Percentiles rank a stretch among this genome's conserved stretches.
Conservation (phyloP, 1,140 invertebrate species). For the Holotrichia oblita region DNA sequence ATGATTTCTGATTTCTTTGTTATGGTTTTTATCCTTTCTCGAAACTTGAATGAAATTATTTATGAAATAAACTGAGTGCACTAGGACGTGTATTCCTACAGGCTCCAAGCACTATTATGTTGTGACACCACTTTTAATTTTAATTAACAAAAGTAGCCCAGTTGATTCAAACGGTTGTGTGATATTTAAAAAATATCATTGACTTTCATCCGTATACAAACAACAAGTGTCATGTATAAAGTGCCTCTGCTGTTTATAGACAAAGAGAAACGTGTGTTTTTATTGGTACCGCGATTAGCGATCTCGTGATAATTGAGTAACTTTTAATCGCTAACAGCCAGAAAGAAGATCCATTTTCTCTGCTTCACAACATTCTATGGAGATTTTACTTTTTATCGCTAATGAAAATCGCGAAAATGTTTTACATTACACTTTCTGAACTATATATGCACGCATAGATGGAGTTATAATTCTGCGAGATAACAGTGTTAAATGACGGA, state of each 20-base stretch:
- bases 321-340: constrained; percentile 1
- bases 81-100: too few relatives aligned
- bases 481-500: not conserved
- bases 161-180: too few relatives aligned
- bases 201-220: not conserved
- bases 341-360: not conserved
- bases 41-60: too few relatives aligned
- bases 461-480: not conserved
- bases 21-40: too few relatives aligned
- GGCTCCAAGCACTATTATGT: too few relatives aligned
- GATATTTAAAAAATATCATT: not conserved
- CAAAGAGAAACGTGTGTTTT: not conserved
- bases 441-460: not conserved
- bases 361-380: not conserved
- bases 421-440: not conserved
- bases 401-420: not conserved
- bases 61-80: too few relatives aligned
- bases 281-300: not conserved
- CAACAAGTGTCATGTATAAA: not conserved
- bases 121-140: too few relatives aligned
- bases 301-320: not conserved
- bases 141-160: too few relatives aligned
- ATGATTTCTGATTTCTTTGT: too few relatives aligned
- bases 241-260: not conserved
- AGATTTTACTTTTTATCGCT: not conserved